phyloP scores from a whole-genome alignment of 2,797 vertebrate genomes.

The Sebastiscus tertius region DNA sequence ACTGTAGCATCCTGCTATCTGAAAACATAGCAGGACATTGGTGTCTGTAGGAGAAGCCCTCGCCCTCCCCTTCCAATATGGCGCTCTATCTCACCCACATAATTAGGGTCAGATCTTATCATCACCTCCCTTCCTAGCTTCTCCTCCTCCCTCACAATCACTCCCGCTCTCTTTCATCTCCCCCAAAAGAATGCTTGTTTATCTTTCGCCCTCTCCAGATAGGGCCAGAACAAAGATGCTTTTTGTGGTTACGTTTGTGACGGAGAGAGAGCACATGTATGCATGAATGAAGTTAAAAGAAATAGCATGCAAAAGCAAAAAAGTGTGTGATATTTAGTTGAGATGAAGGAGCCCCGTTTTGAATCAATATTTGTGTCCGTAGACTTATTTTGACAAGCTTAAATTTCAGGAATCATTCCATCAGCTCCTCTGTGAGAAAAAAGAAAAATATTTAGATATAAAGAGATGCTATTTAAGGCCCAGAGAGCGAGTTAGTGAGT shows the following conservation, averaged over 20 bases:
- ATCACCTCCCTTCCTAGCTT: slow-evolving; percentile 1
- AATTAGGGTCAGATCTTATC: slow-evolving; percentile 74
- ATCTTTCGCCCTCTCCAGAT: slow-evolving; percentile 56
- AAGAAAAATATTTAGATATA: slow-evolving; percentile 34
- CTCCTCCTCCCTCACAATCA: slow-evolving; percentile 41
- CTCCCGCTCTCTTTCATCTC: slow-evolving; percentile 66
- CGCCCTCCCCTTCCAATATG: slow-evolving; percentile 1
- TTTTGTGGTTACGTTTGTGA: slow-evolving; percentile 49
- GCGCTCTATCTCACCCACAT: slow-evolving; percentile 59
- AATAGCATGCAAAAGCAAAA: background rate
- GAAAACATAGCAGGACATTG: background rate
- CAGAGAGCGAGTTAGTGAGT: background rate
- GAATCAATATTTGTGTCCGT: background rate
- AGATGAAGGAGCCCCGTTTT: background rate
- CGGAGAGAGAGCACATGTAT: background rate
- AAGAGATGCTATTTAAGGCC: slow-evolving; percentile 15
- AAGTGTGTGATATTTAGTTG: background rate
- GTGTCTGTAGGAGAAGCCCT: background rate
- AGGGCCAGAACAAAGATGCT: slow-evolving; percentile 61
- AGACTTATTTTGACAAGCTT: slow-evolving; percentile 30
- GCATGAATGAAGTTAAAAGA: slow-evolving; percentile 4
- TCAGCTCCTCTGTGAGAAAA: slow-evolving; percentile 31
- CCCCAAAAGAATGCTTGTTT: slow-evolving; percentile 70
- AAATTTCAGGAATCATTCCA: slow-evolving; percentile 40
- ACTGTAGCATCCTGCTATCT: background rate